phyloP scores from a whole-genome alignment of 2,113 vertebrate genomes.

The Haliaeetus leucogaster region DNA sequence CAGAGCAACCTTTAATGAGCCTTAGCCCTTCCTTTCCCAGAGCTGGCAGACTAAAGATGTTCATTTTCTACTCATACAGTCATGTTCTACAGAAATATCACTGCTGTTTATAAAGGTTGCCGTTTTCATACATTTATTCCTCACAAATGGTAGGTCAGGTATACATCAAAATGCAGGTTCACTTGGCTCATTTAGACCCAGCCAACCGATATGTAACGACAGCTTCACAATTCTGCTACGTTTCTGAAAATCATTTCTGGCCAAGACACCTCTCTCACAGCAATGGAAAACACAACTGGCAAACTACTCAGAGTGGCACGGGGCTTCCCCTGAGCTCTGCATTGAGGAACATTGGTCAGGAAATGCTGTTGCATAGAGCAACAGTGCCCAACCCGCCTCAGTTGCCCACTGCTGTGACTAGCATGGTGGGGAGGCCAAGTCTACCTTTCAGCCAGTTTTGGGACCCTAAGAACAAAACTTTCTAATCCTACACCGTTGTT shows the following conservation, averaged over 20 bases:
- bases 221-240: not conserved
- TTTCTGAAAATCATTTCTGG: not conserved
- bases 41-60: not conserved
- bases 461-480: not conserved
- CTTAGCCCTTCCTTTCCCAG: not conserved
- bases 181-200: not conserved
- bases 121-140: not conserved
- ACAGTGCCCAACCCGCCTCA: not conserved
- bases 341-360: fast-evolving
- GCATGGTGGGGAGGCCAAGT: fast-evolving
- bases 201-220: fast-evolving
- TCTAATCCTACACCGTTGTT: too few species aligned
- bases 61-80: not conserved
- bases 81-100: not conserved
- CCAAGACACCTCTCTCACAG: not conserved
- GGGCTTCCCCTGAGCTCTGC: not conserved
- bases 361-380: not conserved
- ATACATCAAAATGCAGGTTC: not conserved
- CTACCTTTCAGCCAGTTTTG: not conserved
- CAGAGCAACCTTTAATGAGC: not conserved
- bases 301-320: not conserved
- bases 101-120: not conserved
- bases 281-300: not conserved
- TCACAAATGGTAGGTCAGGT: not conserved
- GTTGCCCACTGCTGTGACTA: not conserved